Evolutionary conservation across 2,888 invertebrate genomes (phyloP).

Genomic region (Leptopilina syphax): DNA sequence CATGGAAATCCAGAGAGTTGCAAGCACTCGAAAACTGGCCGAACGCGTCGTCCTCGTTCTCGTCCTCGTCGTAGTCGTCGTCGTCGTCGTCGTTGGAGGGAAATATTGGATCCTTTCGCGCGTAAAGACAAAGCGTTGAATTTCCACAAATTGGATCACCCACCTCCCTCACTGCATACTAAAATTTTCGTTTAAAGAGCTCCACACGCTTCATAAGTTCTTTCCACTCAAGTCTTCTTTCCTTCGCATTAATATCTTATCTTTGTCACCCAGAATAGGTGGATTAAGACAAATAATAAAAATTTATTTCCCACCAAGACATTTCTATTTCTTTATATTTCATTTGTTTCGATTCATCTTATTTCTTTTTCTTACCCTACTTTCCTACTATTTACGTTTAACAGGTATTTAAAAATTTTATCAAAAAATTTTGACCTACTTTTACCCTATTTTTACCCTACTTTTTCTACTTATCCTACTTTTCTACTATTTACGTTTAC

Average conservation of each 20-base stretch:
- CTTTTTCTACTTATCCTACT: too few species aligned
- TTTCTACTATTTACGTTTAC: too few species aligned
- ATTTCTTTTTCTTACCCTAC: too few species aligned
- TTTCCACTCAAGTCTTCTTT: not conserved
- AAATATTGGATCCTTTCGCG: constrained; percentile 57
- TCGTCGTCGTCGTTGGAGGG: constrained; percentile 29
- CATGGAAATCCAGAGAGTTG: constrained; percentile 10
- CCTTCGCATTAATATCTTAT: constrained; percentile 2
- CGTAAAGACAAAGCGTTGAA: constrained; percentile 27
- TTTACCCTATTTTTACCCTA: too few species aligned
- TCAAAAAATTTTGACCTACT: too few species aligned
- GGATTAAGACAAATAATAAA: not conserved
- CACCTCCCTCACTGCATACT: not conserved
- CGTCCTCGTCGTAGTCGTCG: too few species aligned
- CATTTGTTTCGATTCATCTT: too few species aligned
- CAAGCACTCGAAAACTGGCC: constrained; percentile 42
- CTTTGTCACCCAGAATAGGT: not conserved
- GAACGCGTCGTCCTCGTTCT: constrained; percentile 43
- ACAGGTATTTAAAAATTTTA: too few species aligned
- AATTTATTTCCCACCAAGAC: too few species aligned
- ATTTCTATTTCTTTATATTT: too few species aligned
- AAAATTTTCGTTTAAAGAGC: constrained; percentile 12
- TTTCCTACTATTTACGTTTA: too few species aligned
- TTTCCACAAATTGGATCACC: constrained; percentile 11
- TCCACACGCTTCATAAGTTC: not conserved